These are phyloP conservation scores for Arrhopalites spinosus DNA, from an alignment of 2,888 invertebrate genomes.

Conservation along the genomic window DNA sequence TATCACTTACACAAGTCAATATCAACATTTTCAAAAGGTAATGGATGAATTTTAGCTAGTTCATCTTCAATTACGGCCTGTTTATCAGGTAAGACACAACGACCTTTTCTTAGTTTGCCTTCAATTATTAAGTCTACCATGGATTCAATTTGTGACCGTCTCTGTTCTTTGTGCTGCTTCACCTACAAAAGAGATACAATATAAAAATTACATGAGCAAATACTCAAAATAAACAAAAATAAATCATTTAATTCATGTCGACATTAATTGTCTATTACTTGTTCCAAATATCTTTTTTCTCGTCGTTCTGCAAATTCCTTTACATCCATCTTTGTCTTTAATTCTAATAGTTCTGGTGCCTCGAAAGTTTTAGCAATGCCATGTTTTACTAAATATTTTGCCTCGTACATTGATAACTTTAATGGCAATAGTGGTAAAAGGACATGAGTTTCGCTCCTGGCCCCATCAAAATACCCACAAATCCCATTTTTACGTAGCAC, in stretches of 20 bases:
- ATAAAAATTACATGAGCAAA: background rate
- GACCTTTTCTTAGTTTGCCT: constrained; percentile 73
- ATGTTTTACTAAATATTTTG: constrained; percentile 43
- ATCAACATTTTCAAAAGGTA: constrained; percentile 66
- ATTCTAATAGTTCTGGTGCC: constrained; percentile 38
- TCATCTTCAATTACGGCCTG: constrained; percentile 73
- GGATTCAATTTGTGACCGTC: constrained; percentile 61
- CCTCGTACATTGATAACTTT: constrained; percentile 43
- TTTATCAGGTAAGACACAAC: constrained; percentile 59
- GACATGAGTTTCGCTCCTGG: constrained; percentile 35
- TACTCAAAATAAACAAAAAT: background rate
- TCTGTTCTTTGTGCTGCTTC: constrained; percentile 57
- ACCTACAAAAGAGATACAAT: constrained; percentile 53
- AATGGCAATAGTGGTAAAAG: constrained; percentile 44
- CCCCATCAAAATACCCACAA: constrained; percentile 77
- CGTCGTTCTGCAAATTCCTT: constrained; percentile 30
- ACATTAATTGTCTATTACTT: too few relatives aligned
- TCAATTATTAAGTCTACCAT: constrained; percentile 77
- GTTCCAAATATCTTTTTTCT: constrained; percentile 32
- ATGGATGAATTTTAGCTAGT: constrained; percentile 67
- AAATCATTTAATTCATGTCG: background rate
- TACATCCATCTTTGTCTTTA: constrained; percentile 22
- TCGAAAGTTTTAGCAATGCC: constrained; percentile 42
- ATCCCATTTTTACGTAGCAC: constrained; percentile 73
- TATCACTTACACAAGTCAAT: constrained; percentile 40